Evolutionary conservation across 2,888 invertebrate species (phyloP), one percentile per base, ranked within the genome.

Genomic region (Rhamnusium bicolor): DNA sequence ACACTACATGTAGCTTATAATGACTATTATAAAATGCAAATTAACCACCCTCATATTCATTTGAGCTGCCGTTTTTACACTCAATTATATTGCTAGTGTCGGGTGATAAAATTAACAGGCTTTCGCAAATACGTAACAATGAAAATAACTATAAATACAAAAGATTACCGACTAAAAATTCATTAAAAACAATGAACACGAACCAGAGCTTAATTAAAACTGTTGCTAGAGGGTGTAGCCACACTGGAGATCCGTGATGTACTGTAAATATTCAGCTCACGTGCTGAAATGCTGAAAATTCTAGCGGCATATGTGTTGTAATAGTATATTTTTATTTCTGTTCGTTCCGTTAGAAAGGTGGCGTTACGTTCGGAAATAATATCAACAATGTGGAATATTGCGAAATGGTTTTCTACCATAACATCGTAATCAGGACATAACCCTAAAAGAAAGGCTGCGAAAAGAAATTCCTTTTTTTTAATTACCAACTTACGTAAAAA

Each of bases 101-200:
- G 32, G 51, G 27, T 60, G 72, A 74, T 71, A 65, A 72, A 75
- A 75, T 74, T 74, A 66, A 66, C 69, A 53, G 53, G 29, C 51
- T 61, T 27, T 53, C 49, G 69, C 69, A 46, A 56, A 61, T 60
- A 24, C 27, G 40, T 19, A 10, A 29, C 70, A 19, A 18, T 58
- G 65, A 63, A 63, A 56, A 65, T 29, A 29, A 56, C 61, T 49
- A 71, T 72, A 63, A 75, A 72, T 72, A 68, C 70, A 24, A 65
- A 69, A 73, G 58, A 71, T 75, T 65, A 69, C 66, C 60, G 68
- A 62, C 69, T 54, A 71, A 71, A 65, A 72, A 69, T 71, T 67
- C 66, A 71, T 75, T 75, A 71, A 75, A 74, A 75, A 75, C 75
- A 73, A 71, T 73, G 69, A 65, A 47, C 62, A 63, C 61, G 54